phyloP scores from a whole-genome alignment of 2,888 invertebrate genomes.

The Anthrax anthrax region DNA sequence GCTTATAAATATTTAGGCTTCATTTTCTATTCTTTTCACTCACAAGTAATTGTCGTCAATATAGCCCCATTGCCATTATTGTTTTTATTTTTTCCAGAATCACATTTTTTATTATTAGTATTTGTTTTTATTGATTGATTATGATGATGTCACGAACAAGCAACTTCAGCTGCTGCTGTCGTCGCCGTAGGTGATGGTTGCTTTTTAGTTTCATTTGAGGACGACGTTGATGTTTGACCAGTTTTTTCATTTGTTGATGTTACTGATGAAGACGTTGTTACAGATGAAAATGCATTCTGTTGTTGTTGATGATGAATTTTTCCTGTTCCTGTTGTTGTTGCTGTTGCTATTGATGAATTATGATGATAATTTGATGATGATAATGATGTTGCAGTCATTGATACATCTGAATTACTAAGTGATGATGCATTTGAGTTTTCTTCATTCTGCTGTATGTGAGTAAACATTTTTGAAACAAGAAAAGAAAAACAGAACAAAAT shows the following conservation, averaged over 20 bases:
- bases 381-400: slow-evolving; percentile 20
- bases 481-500: background rate
- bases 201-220: background rate
- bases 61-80: background rate
- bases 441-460: slow-evolving; percentile 14
- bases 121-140: background rate
- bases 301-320: slow-evolving; percentile 4
- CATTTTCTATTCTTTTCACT: too few relatives aligned
- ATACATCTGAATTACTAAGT: slow-evolving; percentile 20
- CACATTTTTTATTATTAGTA: background rate
- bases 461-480: background rate
- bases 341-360: slow-evolving; percentile 15
- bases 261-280: slow-evolving; percentile 18
- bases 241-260: slow-evolving; percentile 4
- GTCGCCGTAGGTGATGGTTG: slow-evolving; percentile 7
- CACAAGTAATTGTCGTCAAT: background rate
- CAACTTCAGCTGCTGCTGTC: slow-evolving; percentile 25
- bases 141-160: slow-evolving; percentile 27
- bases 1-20: too few relatives aligned
- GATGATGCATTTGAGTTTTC: slow-evolving; percentile 31
- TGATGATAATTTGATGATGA: slow-evolving; percentile 14
- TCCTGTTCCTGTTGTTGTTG: slow-evolving; percentile 17
- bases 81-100: background rate
- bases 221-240: background rate
- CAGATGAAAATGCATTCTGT: slow-evolving; percentile 5